Evolutionary conservation across 2,888 invertebrate genomes (phyloP).

Genomic region (Papilio protenor): DNA sequence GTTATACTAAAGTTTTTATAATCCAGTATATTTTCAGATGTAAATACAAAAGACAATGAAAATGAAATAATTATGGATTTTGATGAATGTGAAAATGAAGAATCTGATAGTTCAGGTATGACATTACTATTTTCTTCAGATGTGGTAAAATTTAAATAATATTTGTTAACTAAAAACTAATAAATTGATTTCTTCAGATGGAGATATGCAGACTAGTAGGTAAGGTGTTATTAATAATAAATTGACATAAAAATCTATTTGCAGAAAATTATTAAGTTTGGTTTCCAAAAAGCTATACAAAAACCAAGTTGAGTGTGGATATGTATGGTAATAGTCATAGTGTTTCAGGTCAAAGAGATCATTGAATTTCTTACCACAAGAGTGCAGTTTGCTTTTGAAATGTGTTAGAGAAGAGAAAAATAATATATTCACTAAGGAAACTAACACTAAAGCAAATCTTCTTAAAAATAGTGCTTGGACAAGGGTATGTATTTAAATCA

Average conservation of each 20-base stretch:
- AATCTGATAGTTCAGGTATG: slow-evolving; percentile 50
- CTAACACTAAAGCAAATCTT: slow-evolving; percentile 55
- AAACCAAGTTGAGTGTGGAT: neutral
- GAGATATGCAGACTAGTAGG: slow-evolving; percentile 49
- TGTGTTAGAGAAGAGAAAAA: slow-evolving; percentile 72
- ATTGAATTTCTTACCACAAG: slow-evolving; percentile 68
- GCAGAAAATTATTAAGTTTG: no score
- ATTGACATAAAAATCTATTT: neutral
- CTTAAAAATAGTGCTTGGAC: slow-evolving; percentile 70
- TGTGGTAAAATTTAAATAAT: neutral
- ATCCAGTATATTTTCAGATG: slow-evolving; percentile 40
- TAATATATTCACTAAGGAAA: slow-evolving; percentile 60
- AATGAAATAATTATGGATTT: slow-evolving; percentile 45
- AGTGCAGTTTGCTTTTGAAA: slow-evolving; percentile 68
- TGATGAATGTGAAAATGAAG: slow-evolving; percentile 53
- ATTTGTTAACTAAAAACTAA: neutral
- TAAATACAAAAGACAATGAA: slow-evolving; percentile 47
- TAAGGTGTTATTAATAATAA: slow-evolving; percentile 40
- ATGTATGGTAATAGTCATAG: neutral
- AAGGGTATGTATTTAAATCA: slow-evolving; percentile 58
- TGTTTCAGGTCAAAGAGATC: slow-evolving; percentile 50
- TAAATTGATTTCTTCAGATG: slow-evolving; percentile 45
- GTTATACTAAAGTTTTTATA: neutral
- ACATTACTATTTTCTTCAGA: neutral
- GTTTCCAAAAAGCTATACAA: neutral